Base-by-base conservation (phyloP, 2,113 vertebrate species). In the Thomomys bottae region DNA sequence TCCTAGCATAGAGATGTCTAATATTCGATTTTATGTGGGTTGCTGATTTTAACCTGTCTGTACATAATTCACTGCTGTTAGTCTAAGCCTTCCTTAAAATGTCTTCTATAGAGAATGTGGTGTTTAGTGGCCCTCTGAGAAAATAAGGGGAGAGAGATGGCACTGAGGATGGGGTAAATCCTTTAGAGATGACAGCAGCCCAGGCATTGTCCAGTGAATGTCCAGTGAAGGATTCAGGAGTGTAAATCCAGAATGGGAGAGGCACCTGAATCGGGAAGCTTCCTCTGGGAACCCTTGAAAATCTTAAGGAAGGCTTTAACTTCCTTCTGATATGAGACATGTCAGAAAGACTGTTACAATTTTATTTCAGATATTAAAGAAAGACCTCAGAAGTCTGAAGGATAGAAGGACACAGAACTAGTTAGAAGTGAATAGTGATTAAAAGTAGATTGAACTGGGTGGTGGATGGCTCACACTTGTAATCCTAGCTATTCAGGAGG, bases 51-150 rank as follows among this genome's bases (percentile, higher is more conserved):
- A 71, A 87, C 28, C 49, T 54, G 12, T 54, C n/a, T 78, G 30
- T 75, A 30, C 17, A 24, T 86, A 83, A 86, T 83, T 92, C 54
- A 86, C 61, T 91, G 94, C 30, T 32, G 32, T 76, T 87, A 94
- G 79, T 32, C 20, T 88, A 88, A 92, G 21, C 49, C 49, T 54
- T 54, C 71, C 45, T 54, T 84, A 72, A 91, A 93, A 79, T 72
- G 36, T 76, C 49, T 54, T 12, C 71, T 89, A 64, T 40, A 64
- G 40, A 86, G 70, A 91, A 42, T 23, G n/a, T 38, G 79, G 42
- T 54, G 42, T 42, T 76, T 80, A 87, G 38, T 72, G 68, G 78
- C 49, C 67, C 49, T 57, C 92, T 78, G 87, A 83, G 75, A 77
- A 90, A 77, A 88, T 8, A 45, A 75, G 70, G 42, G 63, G 82